A percentile compares a stretch with the other conserved stretches of the same genome.
These are phyloP conservation scores for Pyrrhosoma nymphula DNA, from an alignment of 2,888 invertebrate genomes.

Conservation along the genomic window DNA sequence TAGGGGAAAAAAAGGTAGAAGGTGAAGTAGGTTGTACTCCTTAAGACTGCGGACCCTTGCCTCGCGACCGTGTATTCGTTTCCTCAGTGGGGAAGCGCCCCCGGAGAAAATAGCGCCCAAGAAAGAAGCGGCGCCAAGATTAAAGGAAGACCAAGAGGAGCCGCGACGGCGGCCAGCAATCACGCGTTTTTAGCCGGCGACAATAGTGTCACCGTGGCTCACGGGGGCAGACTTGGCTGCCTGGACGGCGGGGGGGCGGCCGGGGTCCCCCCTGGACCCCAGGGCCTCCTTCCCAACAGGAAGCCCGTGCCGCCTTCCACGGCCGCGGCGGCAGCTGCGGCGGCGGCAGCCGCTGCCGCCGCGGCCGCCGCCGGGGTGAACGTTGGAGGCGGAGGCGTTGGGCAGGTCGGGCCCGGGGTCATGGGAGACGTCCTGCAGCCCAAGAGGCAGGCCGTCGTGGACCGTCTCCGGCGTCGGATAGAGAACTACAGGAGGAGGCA, in stretches of 20 bases:
- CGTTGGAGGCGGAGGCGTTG: conserved; percentile 73
- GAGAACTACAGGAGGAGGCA: conserved; percentile 93
- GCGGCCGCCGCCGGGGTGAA: conserved; percentile 74
- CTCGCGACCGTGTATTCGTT: conserved; percentile 27
- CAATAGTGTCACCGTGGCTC: conserved; percentile 80
- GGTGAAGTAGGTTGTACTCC: background rate
- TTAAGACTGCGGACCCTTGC: background rate
- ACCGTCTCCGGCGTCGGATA: conserved; percentile 90
- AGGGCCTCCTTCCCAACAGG: conserved; percentile 77
- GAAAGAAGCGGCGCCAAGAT: conserved; percentile 71
- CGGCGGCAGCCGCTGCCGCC: conserved; percentile 80
- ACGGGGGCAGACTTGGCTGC: conserved; percentile 88
- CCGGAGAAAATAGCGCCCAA: conserved; percentile 36
- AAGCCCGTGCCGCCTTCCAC: conserved; percentile 63
- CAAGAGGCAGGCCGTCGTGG: conserved; percentile 91
- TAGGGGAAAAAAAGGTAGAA: background rate
- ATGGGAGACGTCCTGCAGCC: conserved; percentile 86
- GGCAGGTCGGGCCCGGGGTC: conserved; percentile 77
- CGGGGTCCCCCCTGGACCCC: conserved; percentile 79
- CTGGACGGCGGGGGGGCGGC: conserved; percentile 80
- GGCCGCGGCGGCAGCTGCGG: conserved; percentile 62
- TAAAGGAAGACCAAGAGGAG: conserved; percentile 72
- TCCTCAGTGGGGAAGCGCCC: conserved; percentile 26
- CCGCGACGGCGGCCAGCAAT: conserved; percentile 78
- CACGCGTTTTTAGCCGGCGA: conserved; percentile 76